phyloP scores from a whole-genome alignment of 2,113 vertebrate genomes.

The Perca schrenkii region DNA sequence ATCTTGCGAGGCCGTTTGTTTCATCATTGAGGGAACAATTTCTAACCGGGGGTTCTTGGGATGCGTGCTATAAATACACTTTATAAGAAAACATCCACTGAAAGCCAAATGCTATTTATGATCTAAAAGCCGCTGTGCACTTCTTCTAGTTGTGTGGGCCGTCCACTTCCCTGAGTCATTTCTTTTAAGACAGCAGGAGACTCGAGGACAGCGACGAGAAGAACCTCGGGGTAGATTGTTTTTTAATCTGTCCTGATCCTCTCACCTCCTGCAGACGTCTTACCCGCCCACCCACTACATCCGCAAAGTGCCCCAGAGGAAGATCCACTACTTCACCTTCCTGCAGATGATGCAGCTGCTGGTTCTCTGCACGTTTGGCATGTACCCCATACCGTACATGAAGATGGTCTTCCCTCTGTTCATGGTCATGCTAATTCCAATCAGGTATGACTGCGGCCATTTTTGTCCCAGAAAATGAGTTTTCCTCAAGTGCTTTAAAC shows the following conservation, averaged over 20 bases:
- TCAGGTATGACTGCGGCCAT: conserved; percentile 86
- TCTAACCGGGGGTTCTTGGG: too few species aligned
- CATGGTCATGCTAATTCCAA: conserved; percentile 96
- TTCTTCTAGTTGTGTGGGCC: conserved; percentile 39
- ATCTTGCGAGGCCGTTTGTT: too few species aligned
- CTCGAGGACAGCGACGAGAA: conserved; percentile 30
- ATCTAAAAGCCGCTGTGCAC: conserved; percentile 17
- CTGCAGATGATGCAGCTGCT: conserved; percentile 96
- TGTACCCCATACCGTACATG: conserved; percentile 98
- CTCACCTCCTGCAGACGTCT: conserved; percentile 87
- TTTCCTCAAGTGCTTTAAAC: conserved; percentile 33
- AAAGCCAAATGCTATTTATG: conserved; percentile 14
- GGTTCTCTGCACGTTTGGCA: conserved; percentile 95
- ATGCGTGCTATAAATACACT: not conserved
- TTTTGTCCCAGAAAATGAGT: conserved; percentile 13
- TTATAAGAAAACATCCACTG: not conserved
- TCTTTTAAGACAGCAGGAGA: conserved; percentile 31
- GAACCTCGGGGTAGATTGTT: conserved; percentile 50
- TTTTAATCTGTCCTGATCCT: conserved; percentile 67
- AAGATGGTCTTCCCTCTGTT: conserved; percentile 99
- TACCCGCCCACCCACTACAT: conserved; percentile 98
- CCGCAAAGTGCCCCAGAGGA: conserved; percentile 97
- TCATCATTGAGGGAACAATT: too few species aligned
- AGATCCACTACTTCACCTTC: conserved; percentile 99
- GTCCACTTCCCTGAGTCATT: conserved; percentile 34